Base-by-base conservation (phyloP, 2,113 vertebrate genomes). In the Pardalotus punctatus region DNA sequence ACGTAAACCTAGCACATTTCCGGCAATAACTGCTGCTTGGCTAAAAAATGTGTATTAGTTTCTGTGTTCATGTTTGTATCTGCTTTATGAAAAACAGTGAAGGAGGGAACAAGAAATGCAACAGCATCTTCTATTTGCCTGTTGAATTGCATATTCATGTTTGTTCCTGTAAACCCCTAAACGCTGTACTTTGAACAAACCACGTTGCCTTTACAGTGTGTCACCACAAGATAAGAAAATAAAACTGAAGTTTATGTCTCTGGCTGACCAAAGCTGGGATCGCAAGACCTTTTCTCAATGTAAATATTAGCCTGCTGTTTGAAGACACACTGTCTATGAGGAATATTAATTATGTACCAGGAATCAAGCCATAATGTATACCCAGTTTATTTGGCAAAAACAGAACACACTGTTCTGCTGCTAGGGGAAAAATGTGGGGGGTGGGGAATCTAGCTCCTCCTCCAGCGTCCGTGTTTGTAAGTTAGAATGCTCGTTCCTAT, bases 61-160 rank as follows among this genome's bases (percentile, higher is more conserved):
- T 56, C 19, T 31, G 4, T 11, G 21, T 31, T 51, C 14, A 0
- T 21, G 4, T 57, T 65, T 53, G 5, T 28, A 36, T 72, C 5
- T 28, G 12, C 8, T 92, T 77, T 50, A 40, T 57, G 78, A 69
- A 82, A 81, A 72, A 25, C 5, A 29, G 47, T 4, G 42, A 61
- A 62, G 65, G 51, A 35, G 3, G 14, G 38, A 38, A 50, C 35
- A 35, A 40, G 65, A 91, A 90, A 51, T 4, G 1, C 21, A 64
- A 22, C 2, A 24, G 40, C 29, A 31, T 47, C 31, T 66, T 64
- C 22, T 43, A 10, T 66, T 66, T 81, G 31, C 42, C 35, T 2
- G 2, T 21, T 78, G 69, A 29, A 33, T 38, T 25, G 27, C 47
- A 1, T 0, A 13, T n/a, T 56, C 5, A 0, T n/a, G 31, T 87